A percentile compares a stretch with the other conserved stretches of the same genome.
Conservation (phyloP, 2,797 vertebrate species). For the Xenopus petersii region DNA sequence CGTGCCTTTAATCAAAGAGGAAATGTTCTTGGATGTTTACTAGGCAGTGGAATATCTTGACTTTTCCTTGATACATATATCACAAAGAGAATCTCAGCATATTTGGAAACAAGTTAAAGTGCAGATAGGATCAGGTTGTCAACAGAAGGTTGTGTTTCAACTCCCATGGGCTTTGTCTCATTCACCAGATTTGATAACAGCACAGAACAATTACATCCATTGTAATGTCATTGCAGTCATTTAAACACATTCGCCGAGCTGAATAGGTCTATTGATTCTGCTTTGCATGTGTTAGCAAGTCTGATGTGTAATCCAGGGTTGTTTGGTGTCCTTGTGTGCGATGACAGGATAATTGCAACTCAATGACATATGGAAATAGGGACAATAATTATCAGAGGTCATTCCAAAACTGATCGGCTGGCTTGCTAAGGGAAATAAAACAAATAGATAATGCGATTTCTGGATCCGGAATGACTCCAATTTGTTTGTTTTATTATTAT, state of each 20-base stretch:
- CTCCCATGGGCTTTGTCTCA: constrained; percentile 22
- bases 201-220: constrained; percentile 20
- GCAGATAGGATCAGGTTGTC: constrained; percentile 35
- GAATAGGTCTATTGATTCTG: constrained; percentile 43
- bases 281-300: constrained; percentile 42
- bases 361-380: constrained; percentile 44
- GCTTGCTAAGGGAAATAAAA: background rate
- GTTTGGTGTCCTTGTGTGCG: constrained; percentile 36
- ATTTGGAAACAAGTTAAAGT: constrained; percentile 5
- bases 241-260: constrained; percentile 26
- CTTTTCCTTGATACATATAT: background rate
- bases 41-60: background rate
- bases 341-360: constrained; percentile 46
- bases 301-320: constrained; percentile 37
- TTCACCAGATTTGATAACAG: constrained; percentile 43
- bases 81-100: background rate
- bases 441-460: constrained; percentile 2
- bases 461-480: background rate
- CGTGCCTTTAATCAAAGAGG: no score
- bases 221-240: constrained; percentile 33
- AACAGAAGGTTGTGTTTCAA: constrained; percentile 23
- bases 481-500: constrained; percentile 7
- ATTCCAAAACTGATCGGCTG: constrained; percentile 12
- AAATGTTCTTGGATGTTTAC: no score
- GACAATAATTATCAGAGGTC: constrained; percentile 34